Percentiles rank a stretch among this genome's conserved stretches.
These are phyloP conservation scores for Pseudomugil gertrudae DNA, from an alignment of 2,797 vertebrate species.

Conservation along the genomic window DNA sequence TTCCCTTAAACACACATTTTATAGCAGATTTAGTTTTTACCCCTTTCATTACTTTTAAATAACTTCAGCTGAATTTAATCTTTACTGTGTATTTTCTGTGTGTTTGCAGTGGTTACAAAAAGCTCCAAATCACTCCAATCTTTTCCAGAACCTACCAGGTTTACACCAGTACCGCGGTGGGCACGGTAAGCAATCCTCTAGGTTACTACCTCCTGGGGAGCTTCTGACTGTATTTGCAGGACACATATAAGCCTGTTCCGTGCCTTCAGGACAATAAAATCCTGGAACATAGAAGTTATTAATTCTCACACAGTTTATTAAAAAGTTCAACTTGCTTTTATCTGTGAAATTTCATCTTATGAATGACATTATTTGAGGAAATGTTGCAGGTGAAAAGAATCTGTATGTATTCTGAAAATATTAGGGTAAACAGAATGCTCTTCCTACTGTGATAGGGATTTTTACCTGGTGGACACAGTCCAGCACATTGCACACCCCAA, in stretches of 20 bases:
- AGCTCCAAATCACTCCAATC: neutral
- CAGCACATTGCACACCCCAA: constrained; percentile 84
- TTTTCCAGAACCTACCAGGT: constrained; percentile 77
- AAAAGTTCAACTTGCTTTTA: neutral
- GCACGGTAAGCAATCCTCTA: constrained; percentile 86
- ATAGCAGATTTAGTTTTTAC: no score
- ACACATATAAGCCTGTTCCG: constrained; percentile 80
- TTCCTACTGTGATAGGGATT: neutral
- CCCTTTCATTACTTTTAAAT: constrained; percentile 1
- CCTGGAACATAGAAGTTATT: constrained; percentile 72
- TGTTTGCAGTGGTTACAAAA: constrained; percentile 5
- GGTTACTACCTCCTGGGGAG: constrained; percentile 78
- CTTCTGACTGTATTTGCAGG: constrained; percentile 84
- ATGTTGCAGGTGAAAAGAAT: neutral
- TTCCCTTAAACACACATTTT: no score
- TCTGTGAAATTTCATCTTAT: neutral
- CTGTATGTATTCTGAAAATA: neutral
- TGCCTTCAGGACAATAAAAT: constrained; percentile 89
- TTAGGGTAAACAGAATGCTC: neutral
- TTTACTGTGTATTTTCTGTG: neutral
- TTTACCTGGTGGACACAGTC: constrained; percentile 88
- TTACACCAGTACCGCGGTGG: constrained; percentile 88
- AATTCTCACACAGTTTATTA: neutral
- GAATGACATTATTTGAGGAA: neutral
- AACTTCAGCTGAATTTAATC: neutral